A percentile compares a stretch with the other conserved stretches of the same genome.
phyloP scores from a whole-genome alignment of 2,888 invertebrate species.

The Acanthopleura granulata region DNA sequence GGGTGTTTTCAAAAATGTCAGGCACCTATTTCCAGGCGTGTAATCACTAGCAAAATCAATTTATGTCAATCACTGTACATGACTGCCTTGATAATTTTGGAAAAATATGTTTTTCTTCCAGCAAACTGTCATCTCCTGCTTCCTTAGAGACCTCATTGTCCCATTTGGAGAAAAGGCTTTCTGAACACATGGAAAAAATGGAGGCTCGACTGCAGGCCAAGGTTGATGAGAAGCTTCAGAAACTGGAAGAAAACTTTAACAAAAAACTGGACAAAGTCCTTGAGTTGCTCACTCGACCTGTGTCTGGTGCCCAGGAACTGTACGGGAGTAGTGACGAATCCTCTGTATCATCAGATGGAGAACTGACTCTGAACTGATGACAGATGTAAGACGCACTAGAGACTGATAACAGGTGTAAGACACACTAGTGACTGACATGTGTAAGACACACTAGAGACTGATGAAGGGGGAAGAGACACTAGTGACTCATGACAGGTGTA shows the following conservation, averaged over 20 bases:
- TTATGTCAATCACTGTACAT: too few species aligned
- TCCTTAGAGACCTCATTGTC: background rate
- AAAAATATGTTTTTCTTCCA: too few species aligned
- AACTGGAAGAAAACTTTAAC: background rate
- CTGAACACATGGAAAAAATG: background rate
- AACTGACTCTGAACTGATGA: slow-evolving; percentile 2
- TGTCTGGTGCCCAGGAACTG: background rate
- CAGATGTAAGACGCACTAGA: background rate
- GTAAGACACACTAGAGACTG: too few species aligned
- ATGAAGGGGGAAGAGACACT: too few species aligned
- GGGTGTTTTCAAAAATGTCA: too few species aligned
- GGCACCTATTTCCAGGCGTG: too few species aligned
- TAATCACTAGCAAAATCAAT: too few species aligned
- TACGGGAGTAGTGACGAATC: slow-evolving; percentile 1
- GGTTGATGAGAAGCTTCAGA: background rate
- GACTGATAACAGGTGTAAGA: too few species aligned
- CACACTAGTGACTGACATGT: too few species aligned
- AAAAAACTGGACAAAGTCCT: background rate
- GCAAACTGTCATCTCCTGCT: too few species aligned
- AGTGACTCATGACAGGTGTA: too few species aligned
- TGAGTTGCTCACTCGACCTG: background rate
- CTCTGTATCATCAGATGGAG: background rate
- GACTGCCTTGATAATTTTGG: too few species aligned
- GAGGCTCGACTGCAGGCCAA: background rate
- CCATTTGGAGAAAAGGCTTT: background rate